phyloP scores from a whole-genome alignment of 2,797 vertebrate genomes.

The Cossypha dichroa region DNA sequence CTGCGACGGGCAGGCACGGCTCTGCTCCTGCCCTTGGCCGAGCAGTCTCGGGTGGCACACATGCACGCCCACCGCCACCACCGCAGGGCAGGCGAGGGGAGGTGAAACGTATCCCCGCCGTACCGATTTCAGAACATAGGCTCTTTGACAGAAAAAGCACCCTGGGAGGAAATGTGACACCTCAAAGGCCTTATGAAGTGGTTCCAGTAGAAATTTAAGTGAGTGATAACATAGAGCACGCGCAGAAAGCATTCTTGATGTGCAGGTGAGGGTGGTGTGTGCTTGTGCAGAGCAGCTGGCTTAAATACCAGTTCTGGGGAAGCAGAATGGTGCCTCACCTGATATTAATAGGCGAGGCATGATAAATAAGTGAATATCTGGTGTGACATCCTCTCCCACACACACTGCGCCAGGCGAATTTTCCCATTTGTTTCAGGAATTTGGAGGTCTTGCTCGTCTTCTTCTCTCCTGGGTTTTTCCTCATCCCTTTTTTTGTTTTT shows the following conservation, averaged over 20 bases:
- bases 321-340: neutral
- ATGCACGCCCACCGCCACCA: neutral
- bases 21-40: neutral
- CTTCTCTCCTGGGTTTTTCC: neutral
- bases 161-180: conserved; percentile 14
- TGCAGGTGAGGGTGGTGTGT: neutral
- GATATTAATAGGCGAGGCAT: neutral
- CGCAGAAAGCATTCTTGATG: fast-evolving
- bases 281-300: neutral
- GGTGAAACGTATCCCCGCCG: neutral
- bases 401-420: neutral
- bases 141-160: neutral
- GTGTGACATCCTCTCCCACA: neutral
- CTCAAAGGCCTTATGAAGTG: neutral
- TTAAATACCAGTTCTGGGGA: neutral
- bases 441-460: neutral
- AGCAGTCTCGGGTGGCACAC: neutral
- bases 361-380: conserved; percentile 39
- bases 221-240: neutral
- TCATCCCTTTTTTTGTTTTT: neutral
- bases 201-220: conserved; percentile 30
- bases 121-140: neutral
- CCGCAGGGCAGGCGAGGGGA: neutral
- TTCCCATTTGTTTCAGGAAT: neutral
- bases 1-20: neutral